These are phyloP conservation scores for Leptinotarsa juncta DNA, from an alignment of 2,888 invertebrate species.

Conservation along the genomic window DNA sequence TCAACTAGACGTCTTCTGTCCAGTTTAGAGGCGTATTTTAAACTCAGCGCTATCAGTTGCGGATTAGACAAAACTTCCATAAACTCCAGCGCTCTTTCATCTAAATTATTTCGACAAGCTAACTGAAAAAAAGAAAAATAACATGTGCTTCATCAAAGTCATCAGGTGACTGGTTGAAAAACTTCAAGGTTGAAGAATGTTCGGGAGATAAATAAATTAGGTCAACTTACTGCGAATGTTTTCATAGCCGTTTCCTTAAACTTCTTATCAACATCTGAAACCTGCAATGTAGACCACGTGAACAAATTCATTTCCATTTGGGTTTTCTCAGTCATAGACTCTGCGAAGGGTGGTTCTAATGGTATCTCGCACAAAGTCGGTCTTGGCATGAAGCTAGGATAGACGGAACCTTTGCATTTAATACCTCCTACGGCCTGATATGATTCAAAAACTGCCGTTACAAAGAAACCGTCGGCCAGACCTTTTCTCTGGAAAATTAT, in stretches of 20 bases:
- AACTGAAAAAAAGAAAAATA: conserved; percentile 68
- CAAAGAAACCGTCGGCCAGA: conserved; percentile 79
- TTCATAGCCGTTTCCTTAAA: conserved; percentile 86
- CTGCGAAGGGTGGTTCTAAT: conserved; percentile 69
- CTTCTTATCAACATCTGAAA: conserved; percentile 75
- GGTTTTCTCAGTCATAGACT: conserved; percentile 79
- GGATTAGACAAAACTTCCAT: conserved; percentile 84
- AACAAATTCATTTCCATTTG: conserved; percentile 82
- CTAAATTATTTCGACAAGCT: conserved; percentile 85
- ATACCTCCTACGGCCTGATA: conserved; percentile 84
- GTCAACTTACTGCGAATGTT: conserved; percentile 82
- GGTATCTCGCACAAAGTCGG: conserved; percentile 84
- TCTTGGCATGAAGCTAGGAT: conserved; percentile 87
- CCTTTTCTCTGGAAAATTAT: conserved; percentile 69
- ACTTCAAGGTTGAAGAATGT: not conserved
- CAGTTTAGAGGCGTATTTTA: conserved; percentile 87
- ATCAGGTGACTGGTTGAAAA: too few species aligned
- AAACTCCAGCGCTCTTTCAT: conserved; percentile 87
- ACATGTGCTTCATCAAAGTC: too few species aligned
- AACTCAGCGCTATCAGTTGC: conserved; percentile 82
- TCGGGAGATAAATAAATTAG: too few species aligned
- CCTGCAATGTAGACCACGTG: conserved; percentile 73
- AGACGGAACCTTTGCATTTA: conserved; percentile 88
- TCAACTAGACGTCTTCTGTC: conserved; percentile 84
- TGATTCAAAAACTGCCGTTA: conserved; percentile 82